Conservation (phyloP, 2,113 vertebrate genomes). For the Oreocharis arfaki region DNA sequence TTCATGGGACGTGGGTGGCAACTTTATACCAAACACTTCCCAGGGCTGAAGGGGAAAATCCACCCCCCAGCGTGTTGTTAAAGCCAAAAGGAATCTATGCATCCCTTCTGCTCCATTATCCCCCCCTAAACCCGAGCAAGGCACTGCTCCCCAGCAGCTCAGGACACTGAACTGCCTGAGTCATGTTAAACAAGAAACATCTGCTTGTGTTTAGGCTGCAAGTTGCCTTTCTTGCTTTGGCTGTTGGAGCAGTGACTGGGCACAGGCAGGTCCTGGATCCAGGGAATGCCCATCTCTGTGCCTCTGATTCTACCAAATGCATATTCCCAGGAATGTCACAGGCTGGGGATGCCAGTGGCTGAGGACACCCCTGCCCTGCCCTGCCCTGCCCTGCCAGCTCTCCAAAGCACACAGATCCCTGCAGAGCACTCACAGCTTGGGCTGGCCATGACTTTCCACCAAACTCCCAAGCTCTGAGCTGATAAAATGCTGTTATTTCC, state of each 20-base stretch:
- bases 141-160: neutral
- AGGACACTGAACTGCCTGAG: neutral
- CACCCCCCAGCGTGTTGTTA: neutral
- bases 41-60: neutral
- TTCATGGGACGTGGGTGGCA: neutral
- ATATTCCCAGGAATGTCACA: neutral
- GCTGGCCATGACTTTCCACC: neutral
- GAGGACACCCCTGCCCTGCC: neutral
- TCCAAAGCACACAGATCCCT: neutral
- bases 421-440: neutral
- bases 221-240: neutral
- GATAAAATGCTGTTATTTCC: neutral
- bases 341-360: neutral
- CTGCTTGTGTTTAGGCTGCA: neutral
- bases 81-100: neutral
- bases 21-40: neutral
- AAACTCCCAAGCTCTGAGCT: neutral
- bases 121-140: neutral
- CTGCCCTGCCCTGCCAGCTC: neutral
- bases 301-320: neutral
- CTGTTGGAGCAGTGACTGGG: neutral
- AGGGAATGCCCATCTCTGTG: neutral
- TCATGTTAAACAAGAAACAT: neutral
- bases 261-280: neutral
- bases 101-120: neutral